Evolutionary conservation across 2,113 vertebrate genomes (phyloP), one percentile per base, ranked within the genome.

Genomic region (Vanacampus margaritifer): DNA sequence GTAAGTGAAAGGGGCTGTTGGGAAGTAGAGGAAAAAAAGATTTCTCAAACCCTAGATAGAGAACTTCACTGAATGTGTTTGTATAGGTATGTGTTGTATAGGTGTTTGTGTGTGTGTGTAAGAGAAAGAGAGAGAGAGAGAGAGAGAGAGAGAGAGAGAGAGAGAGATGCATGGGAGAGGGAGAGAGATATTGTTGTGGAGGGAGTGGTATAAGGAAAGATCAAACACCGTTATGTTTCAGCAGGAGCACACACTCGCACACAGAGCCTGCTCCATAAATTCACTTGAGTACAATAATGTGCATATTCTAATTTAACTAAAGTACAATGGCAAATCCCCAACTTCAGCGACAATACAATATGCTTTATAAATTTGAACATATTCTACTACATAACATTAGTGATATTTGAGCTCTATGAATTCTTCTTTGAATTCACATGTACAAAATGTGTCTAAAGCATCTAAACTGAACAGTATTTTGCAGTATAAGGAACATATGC

Each of bases 221-320:
- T 79, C 76, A 67, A 57, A 72, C 71, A 76, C 56, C 72, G 10
- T 50, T 23, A 7, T 58, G 61, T 75, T 61, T 59, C 36, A 61
- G 37, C 32, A 62, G 70, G 17, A 50, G 19, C 19, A 48, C 19
- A 23, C 48, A 16, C 45, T 2, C 14, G 8, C 48, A 21, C 21
- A 7, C 48, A 1, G 21, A 1, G 48, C 48, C 21, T 50, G 48
- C 48, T 17, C 17, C 45, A 46, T 7, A 46, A n/a, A 23, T n/a
- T 8, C 19, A n/a, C 46, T 21, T n/a, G 6, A 50, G 21, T 50
- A 21, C 46, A n/a, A 50, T 50, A 50, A n/a, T 12, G 8, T n/a
- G 21, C 48, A n/a, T 21, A 50, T n/a, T 50, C n/a, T 11, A 3
- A 50, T n/a, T 50, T n/a, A 0, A 50, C 21, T 2, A n/a, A 50